phyloP scores from a whole-genome alignment of 2,113 vertebrate genomes.

The Odocoileus hemionus region DNA sequence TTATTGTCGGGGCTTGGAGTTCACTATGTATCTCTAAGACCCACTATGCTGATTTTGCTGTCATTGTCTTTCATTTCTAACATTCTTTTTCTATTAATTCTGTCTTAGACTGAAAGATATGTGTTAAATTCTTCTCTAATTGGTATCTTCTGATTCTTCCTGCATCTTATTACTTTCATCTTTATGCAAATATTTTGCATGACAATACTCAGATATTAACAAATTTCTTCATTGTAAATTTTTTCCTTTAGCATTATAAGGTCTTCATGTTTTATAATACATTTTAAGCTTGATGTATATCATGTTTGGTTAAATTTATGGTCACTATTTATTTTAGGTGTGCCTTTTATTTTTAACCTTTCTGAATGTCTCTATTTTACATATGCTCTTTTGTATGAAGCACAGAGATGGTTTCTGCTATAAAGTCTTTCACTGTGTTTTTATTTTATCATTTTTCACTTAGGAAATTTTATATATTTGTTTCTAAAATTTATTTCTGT shows the following conservation, averaged over 20 bases:
- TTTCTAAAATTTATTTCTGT: neutral
- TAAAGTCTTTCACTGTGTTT: neutral
- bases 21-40: neutral
- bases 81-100: neutral
- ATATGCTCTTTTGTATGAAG: neutral
- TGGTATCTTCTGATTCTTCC: neutral
- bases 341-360: neutral
- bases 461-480: neutral
- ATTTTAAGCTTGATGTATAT: neutral
- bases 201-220: neutral
- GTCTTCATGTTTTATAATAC: neutral
- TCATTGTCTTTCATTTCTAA: neutral
- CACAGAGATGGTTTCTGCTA: neutral
- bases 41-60: neutral
- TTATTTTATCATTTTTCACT: neutral
- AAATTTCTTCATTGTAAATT: neutral
- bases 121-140: neutral
- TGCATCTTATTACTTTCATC: neutral
- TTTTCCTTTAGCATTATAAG: neutral
- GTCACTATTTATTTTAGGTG: neutral
- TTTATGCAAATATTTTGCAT: neutral
- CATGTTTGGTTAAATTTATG: neutral
- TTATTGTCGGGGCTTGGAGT: neutral
- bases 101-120: neutral
- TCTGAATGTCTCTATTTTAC: neutral